Evolutionary conservation across 1,140 invertebrate species (phyloP).

Genomic region (Chlorops oryzae): DNA sequence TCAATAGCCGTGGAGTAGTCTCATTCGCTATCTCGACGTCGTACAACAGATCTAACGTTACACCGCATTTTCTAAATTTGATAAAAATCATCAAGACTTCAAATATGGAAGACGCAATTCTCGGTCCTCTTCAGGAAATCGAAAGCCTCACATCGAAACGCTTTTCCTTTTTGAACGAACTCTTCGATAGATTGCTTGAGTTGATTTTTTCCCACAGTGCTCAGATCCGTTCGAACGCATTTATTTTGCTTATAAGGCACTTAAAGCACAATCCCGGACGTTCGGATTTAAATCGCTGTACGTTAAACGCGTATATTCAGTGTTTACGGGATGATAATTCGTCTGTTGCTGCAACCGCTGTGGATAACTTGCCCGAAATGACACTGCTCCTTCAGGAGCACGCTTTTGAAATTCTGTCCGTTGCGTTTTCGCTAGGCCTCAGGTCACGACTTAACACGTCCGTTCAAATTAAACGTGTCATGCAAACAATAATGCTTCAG

Average conservation of each 20-base stretch:
- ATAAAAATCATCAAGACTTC: slow-evolving; percentile 41
- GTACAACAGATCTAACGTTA: slow-evolving; percentile 29
- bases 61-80: slow-evolving; percentile 46
- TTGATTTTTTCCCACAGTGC: slow-evolving; percentile 58
- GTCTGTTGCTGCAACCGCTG: slow-evolving; percentile 68
- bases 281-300: slow-evolving; percentile 49
- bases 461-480: slow-evolving; percentile 69
- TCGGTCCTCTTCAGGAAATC: slow-evolving; percentile 63
- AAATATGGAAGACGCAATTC: slow-evolving; percentile 51
- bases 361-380: slow-evolving; percentile 79
- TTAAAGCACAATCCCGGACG: slow-evolving; percentile 61
- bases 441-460: slow-evolving; percentile 71
- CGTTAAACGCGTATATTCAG: slow-evolving; percentile 69
- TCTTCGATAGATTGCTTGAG: slow-evolving; percentile 58
- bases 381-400: slow-evolving; percentile 78
- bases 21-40: slow-evolving; percentile 26
- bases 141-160: slow-evolving; percentile 64
- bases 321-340: slow-evolving; percentile 72
- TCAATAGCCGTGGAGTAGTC: slow-evolving; percentile 17
- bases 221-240: slow-evolving; percentile 59
- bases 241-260: slow-evolving; percentile 58
- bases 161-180: slow-evolving; percentile 60
- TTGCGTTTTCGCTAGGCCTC: slow-evolving; percentile 77
- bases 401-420: slow-evolving; percentile 67
- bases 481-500: slow-evolving; percentile 75